Evolutionary conservation across 2,797 vertebrate genomes (phyloP), one percentile per base, ranked within the genome.

Genomic region (Falco biarmicus): DNA sequence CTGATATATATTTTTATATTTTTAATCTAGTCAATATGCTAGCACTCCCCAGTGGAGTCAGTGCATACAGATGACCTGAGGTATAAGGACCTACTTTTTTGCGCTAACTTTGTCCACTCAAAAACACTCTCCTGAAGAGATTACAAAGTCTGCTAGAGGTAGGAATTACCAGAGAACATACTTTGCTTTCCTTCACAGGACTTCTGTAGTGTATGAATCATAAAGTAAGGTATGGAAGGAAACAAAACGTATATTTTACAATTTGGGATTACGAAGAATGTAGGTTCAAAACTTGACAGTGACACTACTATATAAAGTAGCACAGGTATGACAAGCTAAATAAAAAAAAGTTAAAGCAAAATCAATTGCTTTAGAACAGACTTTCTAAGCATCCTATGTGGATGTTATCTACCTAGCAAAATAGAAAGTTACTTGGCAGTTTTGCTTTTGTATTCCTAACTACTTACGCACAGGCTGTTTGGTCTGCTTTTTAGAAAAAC

Each of bases 371-470:
- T 48, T 73, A 77, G 56, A 83, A 50, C 26, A 50, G 41, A 22
- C 37, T 92, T 87, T 47, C 24, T 60, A 70, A 87, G 11, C 9
- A 73, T 79, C 34, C 48, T 56, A 6, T 43, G 37, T 74, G n/a
- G 53, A 93, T 26, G 5, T 31, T 91, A 65, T 84, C 48, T 71
- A 21, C 10, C 6, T 47, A 64, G 24, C 15, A 95, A 93, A 95
- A 87, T 45, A 10, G 50, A 77, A 95, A 83, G 20, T 71, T 80
- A 61, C 20, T 79, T 51, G 29, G 11, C 25, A 85, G 50, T 80
- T 96, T 73, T 77, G 37, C 41, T 85, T 95, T 91, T 83, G 41
- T 85, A 75, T 71, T 89, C 59, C 48, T 50, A 85, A 53, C 70
- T 83, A 47, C 37, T 95, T 84, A 66, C 2, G 7, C 53, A 53